Conservation (phyloP, 2,888 invertebrate species). For the Fragum sueziense region DNA sequence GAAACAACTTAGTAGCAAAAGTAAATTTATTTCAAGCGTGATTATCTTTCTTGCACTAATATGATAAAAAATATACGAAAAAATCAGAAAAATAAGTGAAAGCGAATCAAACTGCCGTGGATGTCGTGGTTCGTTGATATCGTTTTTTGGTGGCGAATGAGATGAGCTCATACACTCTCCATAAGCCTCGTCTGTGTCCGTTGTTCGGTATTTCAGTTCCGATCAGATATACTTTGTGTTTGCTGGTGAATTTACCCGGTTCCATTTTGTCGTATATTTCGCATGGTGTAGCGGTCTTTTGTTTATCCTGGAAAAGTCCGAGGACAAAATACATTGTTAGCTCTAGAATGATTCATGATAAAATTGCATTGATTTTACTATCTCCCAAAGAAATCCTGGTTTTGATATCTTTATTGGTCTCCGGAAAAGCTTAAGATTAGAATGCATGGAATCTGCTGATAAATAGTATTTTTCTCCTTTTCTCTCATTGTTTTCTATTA, state of each 20-base stretch:
- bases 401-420: no score
- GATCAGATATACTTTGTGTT: conserved; percentile 46
- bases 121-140: background rate
- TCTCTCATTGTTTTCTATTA: no score
- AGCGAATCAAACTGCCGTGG: background rate
- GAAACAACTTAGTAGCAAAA: background rate
- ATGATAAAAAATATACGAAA: no score
- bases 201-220: conserved; percentile 38
- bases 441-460: no score
- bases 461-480: no score
- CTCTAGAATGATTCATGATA: no score
- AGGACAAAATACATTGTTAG: no score
- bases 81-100: no score
- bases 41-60: background rate
- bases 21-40: background rate
- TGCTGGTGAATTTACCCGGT: background rate
- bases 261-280: conserved; percentile 22
- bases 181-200: conserved; percentile 35
- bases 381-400: no score
- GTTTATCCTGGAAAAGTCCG: conserved; percentile 31
- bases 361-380: no score
- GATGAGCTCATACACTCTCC: conserved; percentile 48
- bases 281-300: conserved; percentile 9
- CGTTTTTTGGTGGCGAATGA: conserved; percentile 30
- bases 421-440: no score